Conservation (phyloP, 2,888 invertebrate genomes). For the Dimorphilus gyrociliatus region DNA sequence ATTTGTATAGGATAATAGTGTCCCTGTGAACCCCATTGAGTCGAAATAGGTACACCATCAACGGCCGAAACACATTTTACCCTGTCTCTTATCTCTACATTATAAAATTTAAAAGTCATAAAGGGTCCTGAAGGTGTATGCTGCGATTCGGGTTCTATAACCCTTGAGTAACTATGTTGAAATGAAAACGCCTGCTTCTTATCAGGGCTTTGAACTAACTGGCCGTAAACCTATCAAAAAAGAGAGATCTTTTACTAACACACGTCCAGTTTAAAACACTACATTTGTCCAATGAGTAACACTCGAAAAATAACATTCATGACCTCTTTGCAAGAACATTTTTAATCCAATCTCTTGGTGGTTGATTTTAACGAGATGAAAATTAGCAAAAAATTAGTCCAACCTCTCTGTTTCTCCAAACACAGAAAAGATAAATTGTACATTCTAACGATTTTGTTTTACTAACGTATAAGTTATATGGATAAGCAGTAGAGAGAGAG, state of each 20-base stretch:
- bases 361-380: too few relatives aligned
- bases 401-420: too few relatives aligned
- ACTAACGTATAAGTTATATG: too few relatives aligned
- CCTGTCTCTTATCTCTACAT: slow-evolving; percentile 83
- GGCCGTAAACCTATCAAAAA: slow-evolving; percentile 57
- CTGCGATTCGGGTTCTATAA: slow-evolving; percentile 68
- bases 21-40: slow-evolving; percentile 72
- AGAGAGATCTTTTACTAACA: neutral
- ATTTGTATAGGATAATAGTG: slow-evolving; percentile 97
- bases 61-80: slow-evolving; percentile 62
- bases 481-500: too few relatives aligned
- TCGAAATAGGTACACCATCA: slow-evolving; percentile 37
- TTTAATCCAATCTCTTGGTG: too few relatives aligned
- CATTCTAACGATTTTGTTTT: too few relatives aligned
- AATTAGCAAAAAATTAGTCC: too few relatives aligned
- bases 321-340: too few relatives aligned
- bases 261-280: too few relatives aligned
- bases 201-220: slow-evolving; percentile 47
- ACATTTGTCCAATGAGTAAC: too few relatives aligned
- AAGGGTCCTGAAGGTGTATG: slow-evolving; percentile 80
- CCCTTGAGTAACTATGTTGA: slow-evolving; percentile 81
- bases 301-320: too few relatives aligned
- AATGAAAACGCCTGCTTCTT: slow-evolving; percentile 65
- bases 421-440: too few relatives aligned
- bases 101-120: slow-evolving; percentile 92